Percentiles rank a stretch among this genome's conserved stretches.
These are phyloP conservation scores for Scarus forsteni DNA, from an alignment of 2,797 vertebrate species.

Conservation along the genomic window DNA sequence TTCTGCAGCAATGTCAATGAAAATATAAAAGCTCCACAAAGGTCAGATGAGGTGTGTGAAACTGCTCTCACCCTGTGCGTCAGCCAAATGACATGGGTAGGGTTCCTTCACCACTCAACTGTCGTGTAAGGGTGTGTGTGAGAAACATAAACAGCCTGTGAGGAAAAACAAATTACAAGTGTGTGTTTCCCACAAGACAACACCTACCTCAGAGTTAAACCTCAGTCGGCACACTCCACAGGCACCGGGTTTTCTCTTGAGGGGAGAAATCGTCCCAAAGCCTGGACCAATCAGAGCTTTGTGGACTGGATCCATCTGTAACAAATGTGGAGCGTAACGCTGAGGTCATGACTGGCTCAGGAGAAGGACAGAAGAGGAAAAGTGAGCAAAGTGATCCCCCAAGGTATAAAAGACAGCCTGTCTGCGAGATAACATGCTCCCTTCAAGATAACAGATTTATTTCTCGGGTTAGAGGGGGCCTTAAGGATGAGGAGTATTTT, in stretches of 20 bases:
- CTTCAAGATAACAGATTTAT: slow-evolving; percentile 14
- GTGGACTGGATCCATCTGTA: slow-evolving; percentile 93
- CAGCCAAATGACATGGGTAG: slow-evolving; percentile 29
- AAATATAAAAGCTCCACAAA: slow-evolving; percentile 1
- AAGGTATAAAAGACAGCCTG: slow-evolving; percentile 15
- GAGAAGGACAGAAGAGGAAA: slow-evolving; percentile 5
- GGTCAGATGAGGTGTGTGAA: slow-evolving; percentile 4
- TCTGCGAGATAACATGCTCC: neutral
- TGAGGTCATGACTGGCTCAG: slow-evolving; percentile 3
- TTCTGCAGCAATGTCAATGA: neutral
- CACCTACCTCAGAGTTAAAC: slow-evolving; percentile 93
- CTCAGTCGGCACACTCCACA: slow-evolving; percentile 91
- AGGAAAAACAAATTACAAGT: slow-evolving; percentile 28
- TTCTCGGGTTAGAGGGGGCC: slow-evolving; percentile 20
- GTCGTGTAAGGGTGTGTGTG: slow-evolving; percentile 53
- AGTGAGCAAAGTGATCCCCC: slow-evolving; percentile 20
- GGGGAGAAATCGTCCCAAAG: slow-evolving; percentile 87
- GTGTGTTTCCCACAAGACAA: slow-evolving; percentile 28
- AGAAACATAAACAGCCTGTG: slow-evolving; percentile 24
- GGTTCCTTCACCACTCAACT: slow-evolving; percentile 26
- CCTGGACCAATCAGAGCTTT: slow-evolving; percentile 91
- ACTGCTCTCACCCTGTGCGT: slow-evolving; percentile 29
- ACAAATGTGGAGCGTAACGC: slow-evolving; percentile 19
- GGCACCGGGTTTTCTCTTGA: slow-evolving; percentile 91
- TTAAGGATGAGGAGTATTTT: neutral